Evolutionary conservation across 2,888 invertebrate genomes (phyloP), one percentile per base, ranked within the genome.

Genomic region (Xestia rhomboidea): DNA sequence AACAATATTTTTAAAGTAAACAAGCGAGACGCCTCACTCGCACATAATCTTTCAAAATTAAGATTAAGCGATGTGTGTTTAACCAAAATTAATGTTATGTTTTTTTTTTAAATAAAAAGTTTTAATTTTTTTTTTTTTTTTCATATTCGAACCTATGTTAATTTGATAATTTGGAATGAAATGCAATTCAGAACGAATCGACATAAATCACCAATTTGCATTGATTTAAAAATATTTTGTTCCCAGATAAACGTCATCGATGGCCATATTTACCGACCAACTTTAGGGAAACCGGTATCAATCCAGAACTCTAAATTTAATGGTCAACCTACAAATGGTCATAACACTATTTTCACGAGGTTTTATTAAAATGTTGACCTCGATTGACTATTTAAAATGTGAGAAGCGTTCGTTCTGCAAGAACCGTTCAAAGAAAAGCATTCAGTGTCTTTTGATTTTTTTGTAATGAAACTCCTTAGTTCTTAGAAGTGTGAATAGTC

Each of bases 311-410:
- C 46, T 71, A 54, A 73, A 67, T 46, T 68, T 27, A 57, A 64
- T 49, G 81, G 30, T 1, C 74, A 51, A 82, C 63, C 44, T 64
- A 74, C 63, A 66, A 72, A 69, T 49, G 71, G 51, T 51, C 63
- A 64, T 71, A 66, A n/a, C 49, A 64, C 64, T 77, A 30, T 68
- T 70, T 81, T 70, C 21, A 73, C 71, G 77, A 81, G 72, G 71
- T 78, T 81, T 75, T 77, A 77, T 73, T 72, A 81, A 84, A 81
- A 69, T 57, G 4, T 73, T 63, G 69, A 69, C 84, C 83, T 83
- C 77, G 62, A 72, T 74, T 54, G 51, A 18, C 70, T 83, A 57
- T 57, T 83, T 76, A 60, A 83, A 80, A 83, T 80, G 84, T 73
- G 44, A 41, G 51, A 67, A 79, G 54, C 68, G 68, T 77, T 77